A percentile compares a stretch with the other conserved stretches of the same genome.
These are phyloP conservation scores for Diabrotica undecimpunctata DNA, from an alignment of 1,140 invertebrate genomes.

Conservation along the genomic window DNA sequence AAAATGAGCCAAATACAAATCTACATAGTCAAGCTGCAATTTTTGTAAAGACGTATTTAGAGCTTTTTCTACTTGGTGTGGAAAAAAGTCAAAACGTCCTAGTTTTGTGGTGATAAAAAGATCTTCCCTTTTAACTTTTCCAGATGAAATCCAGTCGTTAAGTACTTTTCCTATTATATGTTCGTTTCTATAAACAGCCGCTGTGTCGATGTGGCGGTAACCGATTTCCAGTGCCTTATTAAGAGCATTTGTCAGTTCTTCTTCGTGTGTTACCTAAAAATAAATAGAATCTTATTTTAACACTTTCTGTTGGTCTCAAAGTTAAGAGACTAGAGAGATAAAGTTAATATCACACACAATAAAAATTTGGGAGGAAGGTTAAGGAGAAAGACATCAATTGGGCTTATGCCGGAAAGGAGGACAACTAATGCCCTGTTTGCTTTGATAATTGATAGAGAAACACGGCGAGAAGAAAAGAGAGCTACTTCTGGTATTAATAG, in stretches of 20 bases:
- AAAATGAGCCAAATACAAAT: constrained; percentile 9
- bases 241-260: constrained; percentile 48
- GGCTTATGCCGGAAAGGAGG: too few species aligned
- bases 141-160: constrained; percentile 67
- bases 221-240: constrained; percentile 61
- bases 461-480: too few species aligned
- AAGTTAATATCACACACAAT: too few species aligned
- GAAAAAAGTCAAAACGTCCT: constrained; percentile 4
- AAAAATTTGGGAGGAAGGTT: too few species aligned
- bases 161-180: constrained; percentile 72
- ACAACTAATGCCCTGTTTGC: too few species aligned
- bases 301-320: too few species aligned
- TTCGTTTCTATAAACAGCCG: constrained; percentile 79
- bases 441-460: too few species aligned
- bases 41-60: constrained; percentile 1
- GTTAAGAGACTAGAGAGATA: too few species aligned
- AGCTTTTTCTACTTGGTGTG: constrained; percentile 7
- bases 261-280: too few species aligned
- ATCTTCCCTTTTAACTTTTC: constrained; percentile 52
- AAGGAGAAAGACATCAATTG: too few species aligned
- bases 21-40: constrained; percentile 12
- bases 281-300: too few species aligned
- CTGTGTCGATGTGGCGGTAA: constrained; percentile 79
- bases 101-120: constrained; percentile 65
- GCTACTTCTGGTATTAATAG: too few species aligned